phyloP scores from a whole-genome alignment of 30 jellyfish, hydroid and myxozoan genomes.

The Turritopsis rubra region DNA sequence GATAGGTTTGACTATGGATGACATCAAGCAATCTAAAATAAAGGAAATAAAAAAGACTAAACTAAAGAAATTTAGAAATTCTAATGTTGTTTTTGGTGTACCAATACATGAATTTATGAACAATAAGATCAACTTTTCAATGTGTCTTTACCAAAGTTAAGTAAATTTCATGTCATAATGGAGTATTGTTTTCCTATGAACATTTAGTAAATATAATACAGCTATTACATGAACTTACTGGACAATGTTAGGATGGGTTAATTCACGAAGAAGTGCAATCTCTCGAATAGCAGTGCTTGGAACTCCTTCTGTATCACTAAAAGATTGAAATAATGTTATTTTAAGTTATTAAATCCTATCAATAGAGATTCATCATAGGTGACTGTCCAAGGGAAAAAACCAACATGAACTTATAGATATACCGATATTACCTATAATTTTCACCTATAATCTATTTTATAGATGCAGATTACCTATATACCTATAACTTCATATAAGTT shows the following conservation, averaged over 20 bases:
- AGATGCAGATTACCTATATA: too few relatives aligned
- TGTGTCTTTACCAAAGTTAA: too few relatives aligned
- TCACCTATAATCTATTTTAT: too few relatives aligned
- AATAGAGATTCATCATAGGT: not conserved
- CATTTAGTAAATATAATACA: not conserved
- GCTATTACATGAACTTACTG: slow-evolving; percentile 40
- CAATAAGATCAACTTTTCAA: too few relatives aligned
- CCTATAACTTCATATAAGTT: too few relatives aligned
- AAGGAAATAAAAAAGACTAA: not conserved
- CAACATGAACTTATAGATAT: too few relatives aligned
- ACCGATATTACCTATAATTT: too few relatives aligned
- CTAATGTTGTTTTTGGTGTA: too few relatives aligned
- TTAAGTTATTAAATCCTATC: not conserved
- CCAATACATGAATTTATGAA: too few relatives aligned
- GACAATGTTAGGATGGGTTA: slow-evolving; percentile 82
- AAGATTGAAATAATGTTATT: not conserved
- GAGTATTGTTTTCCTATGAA: too few relatives aligned
- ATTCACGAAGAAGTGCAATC: slow-evolving; percentile 84
- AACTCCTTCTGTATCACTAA: slow-evolving; percentile 97
- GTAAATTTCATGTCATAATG: too few relatives aligned
- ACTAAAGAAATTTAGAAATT: not conserved
- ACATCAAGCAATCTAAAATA: slow-evolving; percentile 79
- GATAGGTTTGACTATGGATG: slow-evolving; percentile 76
- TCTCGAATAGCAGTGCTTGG: slow-evolving; percentile 99
- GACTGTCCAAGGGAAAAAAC: too few relatives aligned